Evolutionary conservation across 1,140 invertebrate species (phyloP).

Genomic region (Bombus fervidus): DNA sequence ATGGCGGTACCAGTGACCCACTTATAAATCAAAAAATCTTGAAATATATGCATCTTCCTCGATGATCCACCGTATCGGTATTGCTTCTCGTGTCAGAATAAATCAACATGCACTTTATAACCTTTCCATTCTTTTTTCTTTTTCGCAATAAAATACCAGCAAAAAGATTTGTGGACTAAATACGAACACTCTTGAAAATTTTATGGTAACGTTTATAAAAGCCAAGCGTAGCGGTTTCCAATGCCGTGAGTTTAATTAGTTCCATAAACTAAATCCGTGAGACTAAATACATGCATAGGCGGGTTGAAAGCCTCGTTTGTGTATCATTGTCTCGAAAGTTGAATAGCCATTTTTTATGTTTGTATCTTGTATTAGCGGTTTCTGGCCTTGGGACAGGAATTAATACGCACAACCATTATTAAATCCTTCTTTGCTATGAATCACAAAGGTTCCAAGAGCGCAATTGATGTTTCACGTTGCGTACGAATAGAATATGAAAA

Average conservation of each 20-base stretch:
- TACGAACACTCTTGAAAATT: background rate
- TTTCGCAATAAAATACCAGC: background rate
- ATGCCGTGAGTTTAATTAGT: conserved; percentile 47
- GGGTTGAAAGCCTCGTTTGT: background rate
- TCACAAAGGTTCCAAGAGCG: background rate
- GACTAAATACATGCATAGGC: conserved; percentile 11
- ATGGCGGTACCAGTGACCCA: conserved; percentile 30
- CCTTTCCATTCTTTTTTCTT: background rate
- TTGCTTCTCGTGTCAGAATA: background rate
- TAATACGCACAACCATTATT: background rate
- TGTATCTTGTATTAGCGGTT: background rate
- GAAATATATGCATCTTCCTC: conserved; percentile 11
- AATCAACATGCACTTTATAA: background rate
- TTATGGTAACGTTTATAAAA: background rate
- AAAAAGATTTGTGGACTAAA: too few species aligned
- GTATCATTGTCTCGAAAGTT: conserved; percentile 21
- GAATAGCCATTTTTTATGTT: background rate
- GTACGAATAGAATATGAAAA: conserved; percentile 6
- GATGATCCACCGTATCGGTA: background rate
- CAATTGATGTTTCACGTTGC: background rate
- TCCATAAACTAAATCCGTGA: conserved; percentile 11
- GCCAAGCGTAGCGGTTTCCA: background rate
- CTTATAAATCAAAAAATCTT: conserved; percentile 4
- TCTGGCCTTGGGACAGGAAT: background rate
- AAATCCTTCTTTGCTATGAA: background rate